Evolutionary conservation across 2,888 invertebrate genomes (phyloP).

Genomic region (Andrena dorsata): DNA sequence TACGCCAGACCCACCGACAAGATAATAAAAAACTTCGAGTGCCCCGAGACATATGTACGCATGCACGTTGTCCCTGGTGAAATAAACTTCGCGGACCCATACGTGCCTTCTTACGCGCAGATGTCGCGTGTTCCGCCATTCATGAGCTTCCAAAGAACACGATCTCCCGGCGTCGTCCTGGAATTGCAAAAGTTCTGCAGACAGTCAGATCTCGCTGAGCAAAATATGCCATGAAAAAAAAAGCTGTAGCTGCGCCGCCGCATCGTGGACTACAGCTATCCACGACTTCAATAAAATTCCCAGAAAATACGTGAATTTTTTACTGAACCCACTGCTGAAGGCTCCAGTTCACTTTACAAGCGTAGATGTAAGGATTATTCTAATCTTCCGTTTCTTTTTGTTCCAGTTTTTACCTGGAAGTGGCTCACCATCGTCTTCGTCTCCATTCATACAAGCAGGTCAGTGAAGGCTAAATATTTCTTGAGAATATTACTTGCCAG

Average conservation of each 20-base stretch:
- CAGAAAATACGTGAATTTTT: too few species aligned
- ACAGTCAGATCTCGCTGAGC: not conserved
- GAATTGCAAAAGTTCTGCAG: not conserved
- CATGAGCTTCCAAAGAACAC: conserved; percentile 31
- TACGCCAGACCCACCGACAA: conserved; percentile 23
- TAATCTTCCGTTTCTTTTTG: not conserved
- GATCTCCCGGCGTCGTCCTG: not conserved
- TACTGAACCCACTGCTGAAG: too few species aligned
- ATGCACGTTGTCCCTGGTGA: conserved; percentile 33
- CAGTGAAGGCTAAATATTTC: not conserved
- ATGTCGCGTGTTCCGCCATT: conserved; percentile 33
- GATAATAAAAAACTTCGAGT: conserved; percentile 66
- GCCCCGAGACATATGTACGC: conserved; percentile 28
- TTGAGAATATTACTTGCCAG: not conserved
- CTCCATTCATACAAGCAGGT: not conserved
- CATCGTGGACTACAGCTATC: not conserved
- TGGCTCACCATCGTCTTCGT: not conserved
- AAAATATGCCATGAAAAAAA: not conserved
- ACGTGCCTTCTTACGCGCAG: conserved; percentile 28
- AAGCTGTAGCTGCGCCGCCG: not conserved
- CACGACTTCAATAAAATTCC: not conserved
- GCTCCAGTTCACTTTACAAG: too few species aligned
- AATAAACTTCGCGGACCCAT: conserved; percentile 51
- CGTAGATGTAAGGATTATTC: not conserved
- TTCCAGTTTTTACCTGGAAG: not conserved